Evolutionary conservation across 2,797 vertebrate species (phyloP).

Genomic region (Ara ararauna): DNA sequence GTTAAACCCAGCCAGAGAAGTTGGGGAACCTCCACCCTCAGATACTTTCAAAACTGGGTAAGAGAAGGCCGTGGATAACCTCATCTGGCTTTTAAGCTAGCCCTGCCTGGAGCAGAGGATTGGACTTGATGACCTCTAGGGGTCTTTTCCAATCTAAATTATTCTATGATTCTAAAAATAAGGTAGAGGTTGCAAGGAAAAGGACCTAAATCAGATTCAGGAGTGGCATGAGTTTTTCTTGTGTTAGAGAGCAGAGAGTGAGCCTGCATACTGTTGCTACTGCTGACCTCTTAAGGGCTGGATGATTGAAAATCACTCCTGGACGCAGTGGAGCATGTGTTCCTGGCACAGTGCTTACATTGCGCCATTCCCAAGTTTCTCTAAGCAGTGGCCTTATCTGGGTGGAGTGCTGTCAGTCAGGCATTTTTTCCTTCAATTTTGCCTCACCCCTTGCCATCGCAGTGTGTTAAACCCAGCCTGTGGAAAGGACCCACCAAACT

Average conservation of each 20-base stretch:
- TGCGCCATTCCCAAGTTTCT: conserved; percentile 51
- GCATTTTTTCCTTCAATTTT: conserved; percentile 52
- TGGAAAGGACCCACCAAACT: background rate
- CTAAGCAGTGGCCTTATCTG: conserved; percentile 53
- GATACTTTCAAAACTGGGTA: background rate
- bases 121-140: conserved; percentile 18
- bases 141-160: conserved; percentile 52
- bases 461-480: background rate
- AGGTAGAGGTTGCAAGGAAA: conserved; percentile 5
- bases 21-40: background rate
- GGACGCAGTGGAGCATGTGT: conserved; percentile 6
- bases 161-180: conserved; percentile 55
- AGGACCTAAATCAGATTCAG: conserved; percentile 44
- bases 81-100: conserved; percentile 17
- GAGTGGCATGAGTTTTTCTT: conserved; percentile 55
- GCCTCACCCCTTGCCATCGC: background rate
- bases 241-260: conserved; percentile 24
- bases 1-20: background rate
- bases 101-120: background rate
- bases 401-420: conserved; percentile 54
- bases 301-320: conserved; percentile 38
- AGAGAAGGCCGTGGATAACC: background rate
- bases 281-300: conserved; percentile 33
- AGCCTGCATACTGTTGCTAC: conserved; percentile 7
- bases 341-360: conserved; percentile 16